A percentile compares a stretch with the other conserved stretches of the same genome.
Conservation (phyloP, 1,140 invertebrate genomes). For the Leptinotarsa lineolata region DNA sequence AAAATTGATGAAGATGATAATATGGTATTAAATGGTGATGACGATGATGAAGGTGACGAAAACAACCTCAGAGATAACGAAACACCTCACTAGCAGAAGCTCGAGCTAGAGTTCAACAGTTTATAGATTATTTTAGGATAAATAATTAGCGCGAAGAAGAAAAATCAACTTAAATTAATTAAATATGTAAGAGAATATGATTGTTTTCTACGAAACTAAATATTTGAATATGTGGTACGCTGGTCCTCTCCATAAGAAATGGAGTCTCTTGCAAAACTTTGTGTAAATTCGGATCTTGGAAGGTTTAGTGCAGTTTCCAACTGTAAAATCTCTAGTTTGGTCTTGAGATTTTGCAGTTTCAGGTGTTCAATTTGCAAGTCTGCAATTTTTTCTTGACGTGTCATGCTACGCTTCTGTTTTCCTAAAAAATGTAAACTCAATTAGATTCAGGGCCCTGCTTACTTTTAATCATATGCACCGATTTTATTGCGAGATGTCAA, state of each 20-base stretch:
- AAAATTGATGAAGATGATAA: too few relatives aligned
- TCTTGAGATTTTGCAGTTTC: slow-evolving; percentile 11
- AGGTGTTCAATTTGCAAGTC: slow-evolving; percentile 18
- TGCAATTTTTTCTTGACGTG: not conserved
- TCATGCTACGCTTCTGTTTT: slow-evolving; percentile 12
- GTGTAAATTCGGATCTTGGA: too few relatives aligned
- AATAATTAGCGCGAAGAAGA: not conserved
- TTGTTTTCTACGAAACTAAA: too few relatives aligned
- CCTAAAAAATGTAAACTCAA: slow-evolving; percentile 14
- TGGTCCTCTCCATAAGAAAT: slow-evolving; percentile 8
- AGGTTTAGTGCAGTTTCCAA: too few relatives aligned
- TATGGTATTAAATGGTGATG: too few relatives aligned
- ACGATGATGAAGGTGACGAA: too few relatives aligned
- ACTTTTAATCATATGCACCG: too few relatives aligned
- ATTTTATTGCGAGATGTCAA: too few relatives aligned
- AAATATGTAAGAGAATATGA: not conserved
- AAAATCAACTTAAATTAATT: not conserved
- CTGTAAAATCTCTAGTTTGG: too few relatives aligned
- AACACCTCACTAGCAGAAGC: slow-evolving; percentile 39
- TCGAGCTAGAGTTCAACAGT: slow-evolving; percentile 17
- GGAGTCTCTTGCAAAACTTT: not conserved
- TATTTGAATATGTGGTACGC: slow-evolving; percentile 1
- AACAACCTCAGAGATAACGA: too few relatives aligned
- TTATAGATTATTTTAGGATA: slow-evolving; percentile 22
- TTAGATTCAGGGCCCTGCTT: too few relatives aligned